Evolutionary conservation across 2,888 invertebrate species (phyloP).

Genomic region (Encarsia formosa): DNA sequence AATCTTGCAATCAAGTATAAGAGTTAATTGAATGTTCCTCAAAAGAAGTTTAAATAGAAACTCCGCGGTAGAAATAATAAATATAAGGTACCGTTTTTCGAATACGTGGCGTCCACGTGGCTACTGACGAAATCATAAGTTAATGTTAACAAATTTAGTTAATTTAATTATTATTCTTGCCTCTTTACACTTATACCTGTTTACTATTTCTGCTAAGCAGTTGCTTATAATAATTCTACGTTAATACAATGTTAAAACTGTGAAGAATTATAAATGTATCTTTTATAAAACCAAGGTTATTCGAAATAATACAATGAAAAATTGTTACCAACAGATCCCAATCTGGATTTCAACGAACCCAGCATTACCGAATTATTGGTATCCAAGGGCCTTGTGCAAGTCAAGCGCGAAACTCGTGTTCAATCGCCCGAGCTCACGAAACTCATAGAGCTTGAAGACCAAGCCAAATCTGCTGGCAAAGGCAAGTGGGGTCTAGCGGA

Average conservation of each 20-base stretch:
- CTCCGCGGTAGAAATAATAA: too few species aligned
- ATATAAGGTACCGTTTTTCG: neutral
- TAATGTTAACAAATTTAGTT: neutral
- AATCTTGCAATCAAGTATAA: too few species aligned
- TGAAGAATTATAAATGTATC: too few species aligned
- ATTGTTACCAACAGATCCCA: too few species aligned
- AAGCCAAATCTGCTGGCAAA: constrained; percentile 81
- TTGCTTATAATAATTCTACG: too few species aligned
- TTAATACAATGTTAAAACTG: too few species aligned
- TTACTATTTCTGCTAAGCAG: too few species aligned
- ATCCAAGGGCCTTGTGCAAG: constrained; percentile 83
- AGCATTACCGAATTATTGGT: constrained; percentile 87
- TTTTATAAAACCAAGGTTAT: neutral
- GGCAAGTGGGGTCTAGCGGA: constrained; percentile 69
- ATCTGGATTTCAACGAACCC: constrained; percentile 56
- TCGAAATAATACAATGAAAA: too few species aligned
- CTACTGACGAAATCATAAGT: too few species aligned
- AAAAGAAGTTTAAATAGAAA: too few species aligned
- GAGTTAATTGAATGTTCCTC: constrained; percentile 1
- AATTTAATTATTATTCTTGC: neutral
- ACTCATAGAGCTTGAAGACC: constrained; percentile 82
- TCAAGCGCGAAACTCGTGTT: constrained; percentile 63
- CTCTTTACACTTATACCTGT: too few species aligned
- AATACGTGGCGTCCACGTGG: constrained; percentile 20
- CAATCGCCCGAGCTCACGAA: constrained; percentile 64